Evolutionary conservation across 2,113 vertebrate genomes (phyloP).

Genomic region (Oreochromis aureus): DNA sequence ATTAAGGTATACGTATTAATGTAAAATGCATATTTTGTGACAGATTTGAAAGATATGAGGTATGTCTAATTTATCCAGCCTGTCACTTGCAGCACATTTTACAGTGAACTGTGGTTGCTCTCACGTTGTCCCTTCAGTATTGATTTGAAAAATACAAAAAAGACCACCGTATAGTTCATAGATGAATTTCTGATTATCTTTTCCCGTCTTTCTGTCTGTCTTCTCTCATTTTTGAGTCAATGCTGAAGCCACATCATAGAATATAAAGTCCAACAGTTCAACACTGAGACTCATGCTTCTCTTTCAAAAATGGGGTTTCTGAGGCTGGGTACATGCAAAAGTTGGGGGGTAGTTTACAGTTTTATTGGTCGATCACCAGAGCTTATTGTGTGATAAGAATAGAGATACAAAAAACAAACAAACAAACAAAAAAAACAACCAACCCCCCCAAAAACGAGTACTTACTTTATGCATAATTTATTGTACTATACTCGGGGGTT

Average conservation of each 20-base stretch:
- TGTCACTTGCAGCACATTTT: not conserved
- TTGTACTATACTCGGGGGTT: not conserved
- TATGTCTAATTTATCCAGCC: not conserved
- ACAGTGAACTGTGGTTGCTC: fast-evolving
- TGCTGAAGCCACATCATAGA: not conserved
- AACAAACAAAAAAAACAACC: not conserved
- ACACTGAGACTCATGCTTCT: not conserved
- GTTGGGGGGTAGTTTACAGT: not conserved
- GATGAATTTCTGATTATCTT: not conserved
- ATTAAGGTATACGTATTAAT: not conserved
- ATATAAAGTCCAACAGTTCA: not conserved
- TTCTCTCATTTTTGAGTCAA: too few relatives aligned
- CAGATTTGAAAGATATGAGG: not conserved
- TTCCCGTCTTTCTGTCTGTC: not conserved
- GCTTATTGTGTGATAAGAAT: not conserved
- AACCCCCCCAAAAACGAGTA: not conserved
- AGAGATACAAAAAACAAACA: not conserved
- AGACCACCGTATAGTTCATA: not conserved
- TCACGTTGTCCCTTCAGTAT: not conserved
- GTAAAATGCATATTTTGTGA: not conserved
- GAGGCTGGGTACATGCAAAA: not conserved
- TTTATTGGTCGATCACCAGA: fast-evolving
- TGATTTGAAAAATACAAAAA: not conserved
- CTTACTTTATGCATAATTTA: not conserved
- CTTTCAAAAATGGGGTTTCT: not conserved